Evolutionary conservation across 1,140 invertebrate genomes (phyloP), one percentile per base, ranked within the genome.

Genomic region (Anoplophora glabripennis): DNA sequence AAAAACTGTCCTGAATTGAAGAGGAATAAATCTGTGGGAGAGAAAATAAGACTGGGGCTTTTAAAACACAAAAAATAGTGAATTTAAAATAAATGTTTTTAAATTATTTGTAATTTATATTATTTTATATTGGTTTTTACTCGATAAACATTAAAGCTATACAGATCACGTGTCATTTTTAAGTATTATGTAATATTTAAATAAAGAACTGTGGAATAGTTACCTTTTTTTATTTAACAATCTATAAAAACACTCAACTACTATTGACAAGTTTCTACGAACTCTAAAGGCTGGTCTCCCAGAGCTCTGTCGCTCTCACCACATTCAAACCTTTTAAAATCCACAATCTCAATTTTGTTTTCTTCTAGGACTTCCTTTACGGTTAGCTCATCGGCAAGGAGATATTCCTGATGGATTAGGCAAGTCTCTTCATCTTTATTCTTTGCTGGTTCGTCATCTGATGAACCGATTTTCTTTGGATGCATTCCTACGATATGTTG

Each of bases 401-500:
- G 75, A 74, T 89, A 96, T 69, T 94, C 92, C 78, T 96, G 94
- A 73, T 85, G 85, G 47, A 96, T 84, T 51, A 97, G 80, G 65
- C 81, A 83, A 1, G 77, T 80, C 78, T 92, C 89, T 15, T 91
- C 86, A 64, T 90, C 86, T 49, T 81, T 67, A 67, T 86, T 83
- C 55, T 79, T 72, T 2, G 73, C 72, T 14, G 86, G 84, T 67
- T 84, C 75, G 66, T 90, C 85, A 45, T 80, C 79, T 56, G 81
- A 76, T 65, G 85, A 76, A 10, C 93, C 93, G 63, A 96, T 82
- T 76, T 86, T 87, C 18, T 64, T 73, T 0, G 94, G 94, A 70
- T 92, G 92, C 85, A 95, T 89, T 14, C 93, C 93, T 40, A 97
- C 90, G 67, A 97, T 86, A 72, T 98, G 94, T 72, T 96, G 93